A percentile compares a stretch with the other conserved stretches of the same genome.
Conservation (phyloP, 2,113 vertebrate species). For the Miniopterus natalensis region DNA sequence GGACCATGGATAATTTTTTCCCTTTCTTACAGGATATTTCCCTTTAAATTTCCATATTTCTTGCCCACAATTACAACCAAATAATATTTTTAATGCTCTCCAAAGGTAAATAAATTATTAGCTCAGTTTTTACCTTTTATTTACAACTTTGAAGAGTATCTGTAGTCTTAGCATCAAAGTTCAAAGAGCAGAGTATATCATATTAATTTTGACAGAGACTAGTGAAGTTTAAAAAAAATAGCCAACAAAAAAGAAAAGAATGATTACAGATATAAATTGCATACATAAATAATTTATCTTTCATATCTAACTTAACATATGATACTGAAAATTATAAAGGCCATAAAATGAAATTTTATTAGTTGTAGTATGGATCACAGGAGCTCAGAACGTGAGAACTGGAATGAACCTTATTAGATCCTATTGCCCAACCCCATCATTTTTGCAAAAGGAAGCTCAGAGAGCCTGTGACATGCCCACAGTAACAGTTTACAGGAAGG, state of each 20-base stretch:
- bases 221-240: conserved; percentile 9
- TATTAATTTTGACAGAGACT: not conserved
- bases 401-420: not conserved
- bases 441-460: not conserved
- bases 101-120: not conserved
- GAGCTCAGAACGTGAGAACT: not conserved
- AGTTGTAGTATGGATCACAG: not conserved
- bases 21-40: not conserved
- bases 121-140: not conserved
- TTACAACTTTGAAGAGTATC: not conserved
- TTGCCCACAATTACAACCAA: not conserved
- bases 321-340: conserved; percentile 8
- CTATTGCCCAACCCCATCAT: not conserved
- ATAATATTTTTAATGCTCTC: conserved; percentile 20
- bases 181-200: conserved; percentile 28
- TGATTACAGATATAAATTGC: conserved; percentile 19
- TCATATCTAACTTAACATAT: not conserved
- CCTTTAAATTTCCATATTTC: not conserved
- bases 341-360: conserved; percentile 37
- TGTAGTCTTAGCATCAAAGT: not conserved
- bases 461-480: not conserved
- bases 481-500: not conserved
- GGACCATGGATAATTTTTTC: not conserved
- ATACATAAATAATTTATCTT: not conserved
- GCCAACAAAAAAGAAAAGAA: conserved; percentile 23